A percentile compares a stretch with the other conserved stretches of the same genome.
Conservation (phyloP, 2,888 invertebrate species). For the Rotaria macrura region DNA sequence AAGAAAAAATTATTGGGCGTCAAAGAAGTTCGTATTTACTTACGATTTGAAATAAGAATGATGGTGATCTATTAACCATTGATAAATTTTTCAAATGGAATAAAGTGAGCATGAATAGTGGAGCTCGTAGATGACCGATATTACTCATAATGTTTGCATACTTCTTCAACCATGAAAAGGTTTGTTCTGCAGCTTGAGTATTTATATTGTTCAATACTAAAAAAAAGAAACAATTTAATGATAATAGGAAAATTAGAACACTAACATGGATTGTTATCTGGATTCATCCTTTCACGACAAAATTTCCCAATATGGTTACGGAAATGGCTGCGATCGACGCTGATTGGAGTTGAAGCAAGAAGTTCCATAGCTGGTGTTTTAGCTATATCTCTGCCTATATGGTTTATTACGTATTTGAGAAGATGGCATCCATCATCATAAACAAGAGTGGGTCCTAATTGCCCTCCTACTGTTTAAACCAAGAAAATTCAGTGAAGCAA, state of each 20-base stretch:
- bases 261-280: neutral
- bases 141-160: neutral
- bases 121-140: neutral
- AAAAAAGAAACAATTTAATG: neutral
- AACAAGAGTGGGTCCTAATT: neutral
- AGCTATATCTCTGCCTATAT: neutral
- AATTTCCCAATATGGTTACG: neutral
- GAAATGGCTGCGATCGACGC: neutral
- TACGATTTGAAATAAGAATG: neutral
- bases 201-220: neutral
- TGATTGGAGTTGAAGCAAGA: neutral
- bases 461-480: neutral
- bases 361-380: neutral
- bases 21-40: neutral
- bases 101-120: neutral
- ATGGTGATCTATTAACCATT: neutral
- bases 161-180: neutral
- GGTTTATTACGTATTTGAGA: neutral
- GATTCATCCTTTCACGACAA: neutral
- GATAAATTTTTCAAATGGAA: neutral
- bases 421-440: neutral
- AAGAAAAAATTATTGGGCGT: neutral
- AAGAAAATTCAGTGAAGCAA: too few species aligned
- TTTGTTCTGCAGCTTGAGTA: neutral
- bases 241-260: neutral